Evolutionary conservation across 2,888 invertebrate genomes (phyloP).

Genomic region (Agrotis segetum): DNA sequence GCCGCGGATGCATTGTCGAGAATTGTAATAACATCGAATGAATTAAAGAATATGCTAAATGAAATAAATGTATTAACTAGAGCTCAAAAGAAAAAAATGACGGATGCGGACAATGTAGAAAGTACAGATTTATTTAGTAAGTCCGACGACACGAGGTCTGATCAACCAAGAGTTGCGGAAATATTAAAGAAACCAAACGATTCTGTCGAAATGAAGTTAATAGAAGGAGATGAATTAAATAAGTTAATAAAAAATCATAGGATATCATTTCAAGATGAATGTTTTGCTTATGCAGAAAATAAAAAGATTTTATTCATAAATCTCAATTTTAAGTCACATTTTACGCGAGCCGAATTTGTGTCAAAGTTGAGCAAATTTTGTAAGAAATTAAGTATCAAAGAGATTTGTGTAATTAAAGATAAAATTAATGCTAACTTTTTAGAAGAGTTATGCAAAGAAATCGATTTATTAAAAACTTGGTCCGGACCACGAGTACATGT

Average conservation of each 20-base stretch:
- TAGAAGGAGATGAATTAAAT: not conserved
- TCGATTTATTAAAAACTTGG: not conserved
- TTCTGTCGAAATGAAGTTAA: not conserved
- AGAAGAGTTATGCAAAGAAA: not conserved
- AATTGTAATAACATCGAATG: not conserved
- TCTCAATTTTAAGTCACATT: no score
- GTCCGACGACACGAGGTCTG: not conserved
- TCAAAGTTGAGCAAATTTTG: not conserved
- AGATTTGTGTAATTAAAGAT: slow-evolving; percentile 1
- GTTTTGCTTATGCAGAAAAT: not conserved
- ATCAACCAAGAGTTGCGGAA: not conserved
- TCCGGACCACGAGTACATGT: slow-evolving; percentile 2
- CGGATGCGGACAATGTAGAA: not conserved
- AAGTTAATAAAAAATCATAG: not conserved
- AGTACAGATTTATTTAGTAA: not conserved
- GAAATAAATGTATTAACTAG: not conserved
- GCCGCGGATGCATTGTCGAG: not conserved
- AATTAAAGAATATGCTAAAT: not conserved
- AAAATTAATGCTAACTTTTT: not conserved
- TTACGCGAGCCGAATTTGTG: no score
- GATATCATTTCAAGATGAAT: not conserved
- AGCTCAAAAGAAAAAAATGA: not conserved
- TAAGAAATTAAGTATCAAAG: not conserved
- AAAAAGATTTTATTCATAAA: not conserved
- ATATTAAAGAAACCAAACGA: not conserved